Conservation (phyloP, 1,140 invertebrate genomes). For the Trichonephila clavata region DNA sequence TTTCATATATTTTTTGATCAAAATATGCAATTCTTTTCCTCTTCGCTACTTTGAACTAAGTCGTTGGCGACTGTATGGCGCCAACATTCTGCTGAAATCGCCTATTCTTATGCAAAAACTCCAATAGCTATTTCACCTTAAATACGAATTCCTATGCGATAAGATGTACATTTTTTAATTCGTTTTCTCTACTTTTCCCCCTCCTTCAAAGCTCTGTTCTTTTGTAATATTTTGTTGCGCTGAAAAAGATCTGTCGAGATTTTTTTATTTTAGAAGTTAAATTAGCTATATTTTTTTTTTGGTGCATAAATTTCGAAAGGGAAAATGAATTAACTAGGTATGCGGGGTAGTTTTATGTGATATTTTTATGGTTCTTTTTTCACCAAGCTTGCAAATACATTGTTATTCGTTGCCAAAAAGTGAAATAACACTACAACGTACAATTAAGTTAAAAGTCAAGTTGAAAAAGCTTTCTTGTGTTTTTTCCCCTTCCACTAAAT, state of each 20-base stretch:
- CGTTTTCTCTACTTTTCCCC: background rate
- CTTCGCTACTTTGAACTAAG: background rate
- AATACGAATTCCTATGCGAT: slow-evolving; percentile 68
- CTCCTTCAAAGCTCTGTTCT: background rate
- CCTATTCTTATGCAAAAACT: slow-evolving; percentile 71
- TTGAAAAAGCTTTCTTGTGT: background rate
- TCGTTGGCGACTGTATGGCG: slow-evolving; percentile 53
- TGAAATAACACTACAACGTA: no score
- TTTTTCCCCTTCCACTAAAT: no score
- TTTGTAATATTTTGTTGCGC: background rate
- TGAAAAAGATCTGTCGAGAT: background rate
- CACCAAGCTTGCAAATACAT: no score
- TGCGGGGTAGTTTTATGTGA: background rate
- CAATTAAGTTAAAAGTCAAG: background rate
- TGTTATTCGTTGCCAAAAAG: no score
- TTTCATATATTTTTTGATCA: slow-evolving; percentile 37
- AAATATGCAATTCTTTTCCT: slow-evolving; percentile 26
- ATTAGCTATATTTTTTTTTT: slow-evolving; percentile 2
- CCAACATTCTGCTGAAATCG: slow-evolving; percentile 45
- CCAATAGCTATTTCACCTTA: slow-evolving; percentile 65
- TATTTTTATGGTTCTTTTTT: background rate
- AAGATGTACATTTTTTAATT: slow-evolving; percentile 23
- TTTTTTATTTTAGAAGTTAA: background rate
- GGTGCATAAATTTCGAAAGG: background rate
- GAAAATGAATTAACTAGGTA: slow-evolving; percentile 12